Conservation (phyloP, 2,888 invertebrate genomes). For the Azorinus chamasolen region DNA sequence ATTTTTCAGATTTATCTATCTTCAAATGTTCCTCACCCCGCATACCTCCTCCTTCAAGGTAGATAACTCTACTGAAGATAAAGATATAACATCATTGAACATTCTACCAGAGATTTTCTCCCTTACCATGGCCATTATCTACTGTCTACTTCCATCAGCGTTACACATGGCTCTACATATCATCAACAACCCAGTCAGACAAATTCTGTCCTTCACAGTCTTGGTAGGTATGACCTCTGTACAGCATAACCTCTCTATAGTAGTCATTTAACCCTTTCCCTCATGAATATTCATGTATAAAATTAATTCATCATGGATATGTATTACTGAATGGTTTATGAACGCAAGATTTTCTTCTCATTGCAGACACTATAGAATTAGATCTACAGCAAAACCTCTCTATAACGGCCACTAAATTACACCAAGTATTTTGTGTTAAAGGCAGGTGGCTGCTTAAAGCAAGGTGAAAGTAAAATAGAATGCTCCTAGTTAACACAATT, state of each 20-base stretch:
- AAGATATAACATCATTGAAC: slow-evolving; percentile 69
- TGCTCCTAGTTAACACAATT: no score
- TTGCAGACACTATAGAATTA: no score
- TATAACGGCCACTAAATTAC: no score
- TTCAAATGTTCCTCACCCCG: slow-evolving; percentile 80
- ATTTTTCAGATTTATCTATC: slow-evolving; percentile 78
- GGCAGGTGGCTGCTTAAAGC: no score
- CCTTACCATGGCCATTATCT: slow-evolving; percentile 70
- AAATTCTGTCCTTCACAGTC: slow-evolving; percentile 64
- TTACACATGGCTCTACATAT: slow-evolving; percentile 69
- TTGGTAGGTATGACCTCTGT: slow-evolving; percentile 66
- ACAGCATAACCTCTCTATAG: neutral
- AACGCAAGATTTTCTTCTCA: no score
- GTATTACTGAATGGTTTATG: no score
- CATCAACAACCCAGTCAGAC: slow-evolving; percentile 50
- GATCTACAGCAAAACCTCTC: no score
- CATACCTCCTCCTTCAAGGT: slow-evolving; percentile 78
- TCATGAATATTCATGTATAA: neutral
- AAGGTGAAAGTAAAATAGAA: no score
- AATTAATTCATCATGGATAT: neutral
- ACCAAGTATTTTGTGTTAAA: no score
- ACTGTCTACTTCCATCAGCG: slow-evolving; percentile 70
- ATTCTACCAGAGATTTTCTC: slow-evolving; percentile 72
- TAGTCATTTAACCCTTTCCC: no score
- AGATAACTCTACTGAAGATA: slow-evolving; percentile 31